Evolutionary conservation across 2,888 invertebrate species (phyloP), one percentile per base, ranked within the genome.

Genomic region (Coecobrya sp.): DNA sequence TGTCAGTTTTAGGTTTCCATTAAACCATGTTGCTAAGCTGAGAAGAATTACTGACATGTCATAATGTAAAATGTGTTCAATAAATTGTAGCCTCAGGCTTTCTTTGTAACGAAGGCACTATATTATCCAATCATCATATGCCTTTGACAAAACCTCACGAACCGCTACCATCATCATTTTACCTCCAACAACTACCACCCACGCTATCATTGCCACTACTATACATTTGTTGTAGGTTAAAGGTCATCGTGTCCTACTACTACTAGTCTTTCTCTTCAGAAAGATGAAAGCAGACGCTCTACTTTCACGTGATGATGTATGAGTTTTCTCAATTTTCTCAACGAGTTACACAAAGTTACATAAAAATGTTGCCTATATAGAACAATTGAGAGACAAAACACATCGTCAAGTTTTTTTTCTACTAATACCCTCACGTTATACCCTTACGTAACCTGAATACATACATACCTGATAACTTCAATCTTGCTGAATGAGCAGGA

Each of bases 241-340:
- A 36, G 36, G 36, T 36, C 36, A 36, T 36, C 36, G 36, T 7
- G 36, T 36, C 36, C n/a, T n/a, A n/a, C n/a, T n/a, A n/a, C n/a
- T 16, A 16, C 55, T 13, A 59, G 13, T 8, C 19, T 59, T 59
- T 59, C 13, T 22, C 13, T 59, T 19, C 1, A 4, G 4, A 59
- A 59, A 59, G 59, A 59, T n/a, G 19, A 19, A 22, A 59, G 19
- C 13, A 19, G 59, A 59, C 8, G 19, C 59, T 59, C 25, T 25
- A 1, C 36, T 36, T 36, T 36, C 36, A 36, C 36, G 2, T 36
- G 65, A 65, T 65, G 65, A 65, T 65, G 65, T 25, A 65, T 65
- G 65, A 65, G 27, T 19, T 65, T 65, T 65, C 65, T 25, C 65
- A 65, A 65, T 65, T 65, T 65, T 65, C 5, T 65, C 25, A 65